Evolutionary conservation across 2,113 vertebrate genomes (phyloP).

Genomic region (Pterophyllum scalare): DNA sequence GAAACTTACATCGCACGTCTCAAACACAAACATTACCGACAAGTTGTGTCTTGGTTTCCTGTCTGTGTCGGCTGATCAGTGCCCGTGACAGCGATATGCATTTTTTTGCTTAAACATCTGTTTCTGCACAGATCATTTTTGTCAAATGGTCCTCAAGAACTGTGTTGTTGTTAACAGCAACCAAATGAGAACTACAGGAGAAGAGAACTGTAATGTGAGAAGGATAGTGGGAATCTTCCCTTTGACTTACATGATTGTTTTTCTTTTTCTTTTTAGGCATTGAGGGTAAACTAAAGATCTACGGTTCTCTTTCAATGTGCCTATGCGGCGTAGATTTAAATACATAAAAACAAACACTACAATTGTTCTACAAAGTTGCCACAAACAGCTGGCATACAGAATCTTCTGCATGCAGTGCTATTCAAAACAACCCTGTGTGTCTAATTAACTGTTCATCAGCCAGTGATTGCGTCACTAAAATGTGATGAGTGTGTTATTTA

Average conservation of each 20-base stretch:
- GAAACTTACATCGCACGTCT: not conserved
- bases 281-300: not conserved
- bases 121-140: conserved; percentile 13
- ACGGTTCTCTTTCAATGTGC: not conserved
- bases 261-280: not conserved
- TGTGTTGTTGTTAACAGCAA: not conserved
- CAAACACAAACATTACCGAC: not conserved
- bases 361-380: not conserved
- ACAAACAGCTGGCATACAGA: not conserved
- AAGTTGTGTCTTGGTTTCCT: not conserved
- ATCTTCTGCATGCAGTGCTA: not conserved
- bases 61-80: not conserved
- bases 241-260: not conserved
- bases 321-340: not conserved
- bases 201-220: not conserved
- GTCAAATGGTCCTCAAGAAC: not conserved
- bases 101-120: conserved; percentile 24
- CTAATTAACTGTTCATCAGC: not conserved
- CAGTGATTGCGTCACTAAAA: not conserved
- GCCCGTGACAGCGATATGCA: not conserved
- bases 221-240: not conserved
- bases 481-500: not conserved
- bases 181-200: not conserved
- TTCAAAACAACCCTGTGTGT: not conserved
- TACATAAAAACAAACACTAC: not conserved